Percentiles rank a stretch among this genome's conserved stretches.
These are phyloP conservation scores for Schizotus pectinicornis DNA, from an alignment of 2,888 invertebrate genomes.

Conservation along the genomic window DNA sequence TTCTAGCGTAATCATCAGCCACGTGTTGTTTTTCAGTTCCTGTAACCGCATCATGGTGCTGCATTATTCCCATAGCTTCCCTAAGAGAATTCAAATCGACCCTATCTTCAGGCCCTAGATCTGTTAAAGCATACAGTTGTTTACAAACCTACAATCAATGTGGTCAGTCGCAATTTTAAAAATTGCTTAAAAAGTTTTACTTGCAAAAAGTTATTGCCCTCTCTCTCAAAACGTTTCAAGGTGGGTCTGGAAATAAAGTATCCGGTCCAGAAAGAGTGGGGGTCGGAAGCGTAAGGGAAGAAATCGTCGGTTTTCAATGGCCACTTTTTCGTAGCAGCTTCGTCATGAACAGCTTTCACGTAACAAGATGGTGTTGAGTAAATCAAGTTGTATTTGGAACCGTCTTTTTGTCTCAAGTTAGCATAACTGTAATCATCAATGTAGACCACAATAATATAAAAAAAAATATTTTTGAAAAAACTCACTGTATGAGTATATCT, in stretches of 20 bases:
- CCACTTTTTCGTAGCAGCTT: slow-evolving; percentile 64
- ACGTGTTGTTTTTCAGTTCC: slow-evolving; percentile 86
- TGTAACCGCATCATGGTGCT: slow-evolving; percentile 89
- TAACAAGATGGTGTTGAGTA: slow-evolving; percentile 90
- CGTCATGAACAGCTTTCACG: slow-evolving; percentile 76
- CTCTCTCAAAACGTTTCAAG: slow-evolving; percentile 77
- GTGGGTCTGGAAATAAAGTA: slow-evolving; percentile 88
- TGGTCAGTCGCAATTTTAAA: too few species aligned
- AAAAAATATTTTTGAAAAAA: slow-evolving; percentile 34
- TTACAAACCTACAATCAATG: slow-evolving; percentile 58
- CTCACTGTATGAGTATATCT: slow-evolving; percentile 88
- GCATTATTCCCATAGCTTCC: slow-evolving; percentile 79
- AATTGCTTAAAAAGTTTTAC: neutral
- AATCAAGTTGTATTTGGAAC: slow-evolving; percentile 65
- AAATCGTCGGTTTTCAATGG: slow-evolving; percentile 84
- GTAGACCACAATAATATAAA: slow-evolving; percentile 58
- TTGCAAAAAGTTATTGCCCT: slow-evolving; percentile 78
- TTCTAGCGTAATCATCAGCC: slow-evolving; percentile 82
- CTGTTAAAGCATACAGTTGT: slow-evolving; percentile 70
- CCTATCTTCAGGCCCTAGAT: slow-evolving; percentile 60
- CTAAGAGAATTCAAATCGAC: slow-evolving; percentile 66
- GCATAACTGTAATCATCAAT: slow-evolving; percentile 15
- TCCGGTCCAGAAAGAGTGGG: slow-evolving; percentile 93
- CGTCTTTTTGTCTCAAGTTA: slow-evolving; percentile 19
- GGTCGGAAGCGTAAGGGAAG: slow-evolving; percentile 89